Evolutionary conservation across 2,888 invertebrate species (phyloP), one percentile per base, ranked within the genome.

Genomic region (Andrena trimmerana): DNA sequence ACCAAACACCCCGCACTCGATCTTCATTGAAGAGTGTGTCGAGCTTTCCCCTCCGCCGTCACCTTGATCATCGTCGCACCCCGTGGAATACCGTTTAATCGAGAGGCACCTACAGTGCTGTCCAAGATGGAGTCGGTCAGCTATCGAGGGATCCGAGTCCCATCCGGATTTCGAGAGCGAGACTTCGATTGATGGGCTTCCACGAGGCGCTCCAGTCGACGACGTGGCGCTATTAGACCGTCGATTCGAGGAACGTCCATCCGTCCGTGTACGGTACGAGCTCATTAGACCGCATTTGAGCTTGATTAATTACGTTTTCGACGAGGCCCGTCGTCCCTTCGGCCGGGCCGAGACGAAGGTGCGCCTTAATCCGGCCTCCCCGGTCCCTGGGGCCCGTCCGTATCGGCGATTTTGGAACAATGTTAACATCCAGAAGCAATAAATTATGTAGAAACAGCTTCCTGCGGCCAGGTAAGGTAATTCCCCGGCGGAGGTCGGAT

Each of bases 271-370:
- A 60, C 59, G 67, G 50, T 77, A 62, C 65, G 66, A 81, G 83
- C 84, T 88, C 84, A 88, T 90, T 90, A 90, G 88, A 87, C 82
- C 88, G 81, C 88, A 80, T 90, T 90, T 91, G 91, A 90, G 88
- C 87, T 91, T 92, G 92, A 93, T 93, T 93, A 93, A 92, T 92
- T 90, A 90, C 88, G 78, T 90, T 91, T 81, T 42, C 72, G 85
- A 84, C 79, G 86, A 76, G 83, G 85, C 80, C 88, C 89, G 91
- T 88, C 71, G 63, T 73, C 52, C 85, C 82, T 79, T 83, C 72
- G 85, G 85, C 71, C 80, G 85, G 59, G 52, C 67, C 29, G n/a
- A 69, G 54, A 48, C 78, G 27, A 74, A 78, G 81, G 54, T 81
- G 80, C 70, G 62, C 84, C 84, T 86, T 89, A 88, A 89, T 90